Evolutionary conservation across 2,797 vertebrate genomes (phyloP).

Genomic region (Peromyscus nudipes): DNA sequence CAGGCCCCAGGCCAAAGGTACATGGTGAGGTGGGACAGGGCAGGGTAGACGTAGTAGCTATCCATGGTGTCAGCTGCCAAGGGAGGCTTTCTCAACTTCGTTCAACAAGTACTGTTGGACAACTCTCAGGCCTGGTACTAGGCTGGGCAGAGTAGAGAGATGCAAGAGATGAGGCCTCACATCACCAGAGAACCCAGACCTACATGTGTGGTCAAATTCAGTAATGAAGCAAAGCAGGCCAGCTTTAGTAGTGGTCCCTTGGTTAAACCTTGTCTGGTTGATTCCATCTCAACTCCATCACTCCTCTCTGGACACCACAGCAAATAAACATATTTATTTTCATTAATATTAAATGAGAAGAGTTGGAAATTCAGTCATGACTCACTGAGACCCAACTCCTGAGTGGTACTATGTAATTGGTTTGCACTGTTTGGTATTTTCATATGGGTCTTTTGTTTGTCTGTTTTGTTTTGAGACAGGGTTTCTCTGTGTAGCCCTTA

Average conservation of each 20-base stretch:
- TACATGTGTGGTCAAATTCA: background rate
- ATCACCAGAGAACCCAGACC: background rate
- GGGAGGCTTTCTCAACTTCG: background rate
- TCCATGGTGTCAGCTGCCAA: constrained; percentile 26
- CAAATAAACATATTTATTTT: background rate
- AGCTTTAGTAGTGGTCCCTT: background rate
- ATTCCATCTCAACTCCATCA: background rate
- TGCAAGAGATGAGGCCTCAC: background rate
- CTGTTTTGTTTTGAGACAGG: background rate
- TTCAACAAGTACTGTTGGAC: constrained; percentile 18
- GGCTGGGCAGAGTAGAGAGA: background rate
- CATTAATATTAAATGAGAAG: background rate
- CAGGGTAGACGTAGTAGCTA: background rate
- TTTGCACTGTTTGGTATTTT: constrained; percentile 31
- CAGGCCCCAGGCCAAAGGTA: constrained; percentile 54
- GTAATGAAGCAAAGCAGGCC: background rate
- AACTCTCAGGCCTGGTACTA: background rate
- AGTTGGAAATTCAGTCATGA: background rate
- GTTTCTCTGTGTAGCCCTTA: background rate
- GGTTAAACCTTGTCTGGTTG: background rate
- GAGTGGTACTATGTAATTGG: background rate
- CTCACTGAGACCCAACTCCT: background rate
- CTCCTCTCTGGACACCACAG: background rate
- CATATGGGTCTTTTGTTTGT: background rate
- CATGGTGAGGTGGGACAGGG: constrained; percentile 8